Percentiles rank a stretch among this genome's conserved stretches.
Evolutionary conservation across 2,888 invertebrate genomes (phyloP).

Genomic region (Acrocera orbiculus): DNA sequence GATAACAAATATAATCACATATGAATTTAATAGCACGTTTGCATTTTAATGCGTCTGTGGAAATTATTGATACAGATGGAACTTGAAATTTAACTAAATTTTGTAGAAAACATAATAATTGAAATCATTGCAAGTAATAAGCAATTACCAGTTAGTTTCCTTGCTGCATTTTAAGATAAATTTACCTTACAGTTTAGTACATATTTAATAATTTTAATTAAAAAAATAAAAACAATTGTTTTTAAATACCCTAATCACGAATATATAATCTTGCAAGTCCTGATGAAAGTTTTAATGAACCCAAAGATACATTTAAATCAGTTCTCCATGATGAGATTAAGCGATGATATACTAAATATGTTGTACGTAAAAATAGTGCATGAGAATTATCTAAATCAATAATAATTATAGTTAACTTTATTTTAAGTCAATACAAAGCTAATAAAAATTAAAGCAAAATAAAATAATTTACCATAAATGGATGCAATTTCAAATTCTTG

Average conservation of each 20-base stretch:
- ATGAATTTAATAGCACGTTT: slow-evolving; percentile 92
- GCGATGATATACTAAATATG: slow-evolving; percentile 85
- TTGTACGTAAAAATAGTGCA: slow-evolving; percentile 79
- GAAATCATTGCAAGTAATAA: too few species aligned
- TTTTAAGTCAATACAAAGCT: slow-evolving; percentile 1
- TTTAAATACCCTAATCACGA: slow-evolving; percentile 58
- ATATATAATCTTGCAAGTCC: slow-evolving; percentile 82
- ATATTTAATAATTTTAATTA: too few species aligned
- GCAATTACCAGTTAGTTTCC: slow-evolving; percentile 36
- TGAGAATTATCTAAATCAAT: slow-evolving; percentile 64
- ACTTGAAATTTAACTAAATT: slow-evolving; percentile 28
- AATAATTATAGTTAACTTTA: too few species aligned
- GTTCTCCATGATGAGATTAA: slow-evolving; percentile 93
- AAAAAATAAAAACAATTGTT: neutral
- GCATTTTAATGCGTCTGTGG: slow-evolving; percentile 69
- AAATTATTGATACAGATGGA: slow-evolving; percentile 26
- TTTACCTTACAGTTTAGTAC: too few species aligned
- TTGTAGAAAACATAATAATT: slow-evolving; percentile 26
- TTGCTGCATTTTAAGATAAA: slow-evolving; percentile 28
- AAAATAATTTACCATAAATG: slow-evolving; percentile 26
- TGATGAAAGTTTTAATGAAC: slow-evolving; percentile 78
- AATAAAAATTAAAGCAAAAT: slow-evolving; percentile 4
- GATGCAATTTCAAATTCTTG: slow-evolving; percentile 29
- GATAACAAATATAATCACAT: slow-evolving; percentile 92
- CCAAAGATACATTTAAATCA: slow-evolving; percentile 82